Evolutionary conservation across 2,113 vertebrate genomes (phyloP).

Genomic region (Oreotrochilus melanogaster): DNA sequence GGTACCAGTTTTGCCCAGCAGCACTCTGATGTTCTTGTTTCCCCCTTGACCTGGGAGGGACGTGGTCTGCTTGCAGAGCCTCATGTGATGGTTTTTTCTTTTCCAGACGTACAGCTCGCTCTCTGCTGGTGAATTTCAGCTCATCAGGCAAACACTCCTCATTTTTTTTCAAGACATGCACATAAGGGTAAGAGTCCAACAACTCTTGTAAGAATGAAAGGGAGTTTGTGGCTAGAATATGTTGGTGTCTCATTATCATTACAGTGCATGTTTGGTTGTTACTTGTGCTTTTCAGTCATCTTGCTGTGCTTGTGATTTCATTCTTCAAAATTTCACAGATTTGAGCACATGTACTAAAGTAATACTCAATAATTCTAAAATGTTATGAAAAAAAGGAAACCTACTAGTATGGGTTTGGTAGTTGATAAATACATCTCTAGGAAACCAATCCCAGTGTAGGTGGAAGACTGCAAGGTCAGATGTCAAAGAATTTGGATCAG

Average conservation of each 20-base stretch:
- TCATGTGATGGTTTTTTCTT: neutral
- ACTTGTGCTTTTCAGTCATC: neutral
- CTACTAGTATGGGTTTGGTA: neutral
- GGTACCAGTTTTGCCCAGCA: neutral
- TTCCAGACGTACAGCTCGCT: constrained; percentile 84
- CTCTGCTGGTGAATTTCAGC: constrained; percentile 91
- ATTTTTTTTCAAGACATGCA: constrained; percentile 99
- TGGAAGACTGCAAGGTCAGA: neutral
- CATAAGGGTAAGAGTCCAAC: constrained; percentile 87
- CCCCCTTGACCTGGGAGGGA: neutral
- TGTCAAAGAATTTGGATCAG: neutral
- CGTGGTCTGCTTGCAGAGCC: neutral
- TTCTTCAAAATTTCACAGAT: neutral
- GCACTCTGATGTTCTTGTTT: neutral
- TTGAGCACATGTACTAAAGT: neutral
- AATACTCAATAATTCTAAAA: neutral
- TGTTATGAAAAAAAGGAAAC: neutral
- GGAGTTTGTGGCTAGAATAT: neutral
- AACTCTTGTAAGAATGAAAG: neutral
- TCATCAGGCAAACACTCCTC: constrained; percentile 95
- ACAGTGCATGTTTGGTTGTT: too few relatives aligned
- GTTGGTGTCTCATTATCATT: neutral
- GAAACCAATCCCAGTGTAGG: neutral
- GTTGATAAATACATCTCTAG: neutral
- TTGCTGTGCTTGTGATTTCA: neutral